Conservation (phyloP, 2,113 vertebrate species). For the Tychaedon coryphoeus region DNA sequence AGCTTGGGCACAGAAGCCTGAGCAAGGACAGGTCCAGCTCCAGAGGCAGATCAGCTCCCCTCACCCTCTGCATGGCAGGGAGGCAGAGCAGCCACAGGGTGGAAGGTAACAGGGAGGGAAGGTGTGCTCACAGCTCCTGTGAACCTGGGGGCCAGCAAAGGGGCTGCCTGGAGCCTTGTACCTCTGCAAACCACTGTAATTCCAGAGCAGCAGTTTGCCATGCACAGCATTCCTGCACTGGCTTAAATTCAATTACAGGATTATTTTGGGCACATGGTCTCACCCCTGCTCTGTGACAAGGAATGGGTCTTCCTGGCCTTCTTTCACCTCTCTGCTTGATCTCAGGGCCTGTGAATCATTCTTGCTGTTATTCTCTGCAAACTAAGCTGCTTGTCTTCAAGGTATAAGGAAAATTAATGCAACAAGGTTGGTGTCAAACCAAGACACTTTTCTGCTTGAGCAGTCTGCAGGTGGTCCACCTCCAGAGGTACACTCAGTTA, state of each 20-base stretch:
- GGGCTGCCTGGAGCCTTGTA: neutral
- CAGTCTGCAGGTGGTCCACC: neutral
- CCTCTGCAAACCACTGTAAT: neutral
- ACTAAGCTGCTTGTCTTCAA: neutral
- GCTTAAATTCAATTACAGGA: neutral
- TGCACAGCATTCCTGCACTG: neutral
- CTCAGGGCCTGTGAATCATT: neutral
- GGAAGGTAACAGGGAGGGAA: neutral
- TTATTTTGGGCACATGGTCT: neutral
- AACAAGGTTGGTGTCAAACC: neutral
- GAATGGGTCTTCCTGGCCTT: neutral
- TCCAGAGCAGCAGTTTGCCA: neutral
- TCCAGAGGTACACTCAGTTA: neutral
- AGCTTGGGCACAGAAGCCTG: neutral
- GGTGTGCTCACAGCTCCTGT: neutral
- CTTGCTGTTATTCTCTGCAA: neutral
- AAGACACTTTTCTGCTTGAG: neutral
- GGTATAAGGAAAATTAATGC: neutral
- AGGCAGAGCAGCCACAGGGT: neutral
- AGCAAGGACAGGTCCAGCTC: neutral
- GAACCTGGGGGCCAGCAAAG: neutral
- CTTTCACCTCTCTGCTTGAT: neutral
- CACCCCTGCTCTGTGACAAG: neutral
- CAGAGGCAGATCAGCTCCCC: neutral
- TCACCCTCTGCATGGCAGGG: accelerated